Conservation (phyloP, 2,888 invertebrate species). For the Piscicola geometra region DNA sequence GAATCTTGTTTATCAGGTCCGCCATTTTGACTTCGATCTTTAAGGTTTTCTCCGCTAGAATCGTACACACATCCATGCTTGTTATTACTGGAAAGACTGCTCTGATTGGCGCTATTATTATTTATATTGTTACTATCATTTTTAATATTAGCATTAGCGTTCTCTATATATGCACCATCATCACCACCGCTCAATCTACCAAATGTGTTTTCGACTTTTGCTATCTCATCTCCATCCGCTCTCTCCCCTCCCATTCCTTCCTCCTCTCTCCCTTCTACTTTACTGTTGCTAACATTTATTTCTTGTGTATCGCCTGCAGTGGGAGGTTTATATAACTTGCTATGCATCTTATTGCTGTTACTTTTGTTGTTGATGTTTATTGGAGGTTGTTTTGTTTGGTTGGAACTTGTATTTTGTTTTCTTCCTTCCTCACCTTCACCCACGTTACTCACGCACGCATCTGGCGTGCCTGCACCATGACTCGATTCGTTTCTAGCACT, state of each 20-base stretch:
- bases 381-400: neutral
- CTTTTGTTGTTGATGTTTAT: neutral
- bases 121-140: neutral
- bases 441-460: neutral
- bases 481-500: neutral
- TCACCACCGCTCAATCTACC: slow-evolving; percentile 1
- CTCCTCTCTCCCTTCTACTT: neutral
- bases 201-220: slow-evolving; percentile 8
- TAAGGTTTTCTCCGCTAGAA: neutral
- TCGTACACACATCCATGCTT: neutral
- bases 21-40: neutral
- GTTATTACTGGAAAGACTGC: neutral
- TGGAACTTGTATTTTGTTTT: neutral
- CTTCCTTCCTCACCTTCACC: neutral
- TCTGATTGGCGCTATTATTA: neutral
- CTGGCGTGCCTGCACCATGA: neutral
- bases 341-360: neutral
- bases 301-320: slow-evolving; percentile 6
- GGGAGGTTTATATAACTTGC: neutral
- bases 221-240: neutral
- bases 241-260: neutral
- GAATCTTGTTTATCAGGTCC: neutral
- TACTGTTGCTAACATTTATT: slow-evolving; percentile 1
- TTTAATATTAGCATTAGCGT: neutral
- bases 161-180: neutral